A percentile compares a stretch with the other conserved stretches of the same genome.
Evolutionary conservation across 2,888 invertebrate species (phyloP).

Genomic region (Acronicta leporina): DNA sequence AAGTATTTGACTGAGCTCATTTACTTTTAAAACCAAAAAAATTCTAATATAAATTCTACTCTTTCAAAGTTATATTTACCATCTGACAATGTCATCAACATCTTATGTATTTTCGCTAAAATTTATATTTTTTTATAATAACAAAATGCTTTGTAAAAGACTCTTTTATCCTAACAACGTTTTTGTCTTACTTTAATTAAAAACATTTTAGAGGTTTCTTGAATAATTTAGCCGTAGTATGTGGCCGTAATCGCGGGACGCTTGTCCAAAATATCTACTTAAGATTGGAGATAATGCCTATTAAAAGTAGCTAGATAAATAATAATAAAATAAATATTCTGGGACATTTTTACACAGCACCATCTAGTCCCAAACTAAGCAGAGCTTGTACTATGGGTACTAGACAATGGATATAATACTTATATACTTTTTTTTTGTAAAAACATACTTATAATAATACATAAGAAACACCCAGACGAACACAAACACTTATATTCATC

Average conservation of each 20-base stretch:
- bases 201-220: slow-evolving; percentile 25
- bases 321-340: too few relatives aligned
- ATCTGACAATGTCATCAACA: slow-evolving; percentile 12
- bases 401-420: too few relatives aligned
- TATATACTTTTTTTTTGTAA: too few relatives aligned
- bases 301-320: not conserved
- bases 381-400: too few relatives aligned
- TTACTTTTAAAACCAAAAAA: slow-evolving; percentile 11
- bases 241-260: slow-evolving; percentile 1
- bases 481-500: too few relatives aligned
- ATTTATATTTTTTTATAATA: slow-evolving; percentile 24
- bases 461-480: too few relatives aligned
- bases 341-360: too few relatives aligned
- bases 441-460: too few relatives aligned
- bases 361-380: too few relatives aligned
- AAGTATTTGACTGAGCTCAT: slow-evolving; percentile 10
- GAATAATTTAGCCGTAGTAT: slow-evolving; percentile 31
- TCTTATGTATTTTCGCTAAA: slow-evolving; percentile 17
- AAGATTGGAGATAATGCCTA: slow-evolving; percentile 2
- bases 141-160: slow-evolving; percentile 34
- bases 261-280: slow-evolving; percentile 2
- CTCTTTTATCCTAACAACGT: slow-evolving; percentile 15
- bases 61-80: slow-evolving; percentile 32
- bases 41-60: slow-evolving; percentile 12
- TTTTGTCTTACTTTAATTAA: slow-evolving; percentile 39